Base-by-base conservation (phyloP, 2,113 vertebrate genomes). In the Passer domesticus region DNA sequence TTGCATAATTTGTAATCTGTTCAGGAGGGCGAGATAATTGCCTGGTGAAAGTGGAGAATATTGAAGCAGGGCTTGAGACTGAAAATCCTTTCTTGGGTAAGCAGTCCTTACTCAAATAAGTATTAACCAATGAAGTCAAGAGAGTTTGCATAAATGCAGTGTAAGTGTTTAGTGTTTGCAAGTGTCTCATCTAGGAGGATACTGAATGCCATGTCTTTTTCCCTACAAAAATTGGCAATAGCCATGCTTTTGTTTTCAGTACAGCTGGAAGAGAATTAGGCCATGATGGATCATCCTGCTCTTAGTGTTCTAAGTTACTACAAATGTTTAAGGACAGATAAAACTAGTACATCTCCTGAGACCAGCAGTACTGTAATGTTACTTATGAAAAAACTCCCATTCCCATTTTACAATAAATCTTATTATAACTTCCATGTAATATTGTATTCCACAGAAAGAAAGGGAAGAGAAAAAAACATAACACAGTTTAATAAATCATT, bases 1-100 rank as follows among this genome's bases (percentile, higher is more conserved):
- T 85, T 94, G 84, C 87, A 94, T 95, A 91, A 96, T 94, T 95
- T 91, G 75, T 73, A 77, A 90, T 94, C 78, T 87, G 41, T 74
- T 89, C 81, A 94, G 74, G 78, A 97, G 89, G 8, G 87, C 80
- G 53, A 89, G 23, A 80, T 95, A 92, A 91, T 92, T 95, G 77
- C 70, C 81, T 62, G 30, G 25, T 79, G 89, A 87, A 91, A 95
- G 82, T 95, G 72, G 59, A 77, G 37, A 87, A 92, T 80, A 79
- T 43, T 66, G 37, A 89, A 79, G 23, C 30, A 80, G 22, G 22
- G 5, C 59, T 86, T 69, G 67, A 94, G 79, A 25, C 44, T 94
- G 70, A 89, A 94, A 92, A 95, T 66, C n/a, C 44, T 85, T 84
- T 72, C 89, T 87, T 83, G 75, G 35, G 30, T 87, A 91, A 95